Base-by-base conservation (phyloP, 2,113 vertebrate species). In the Rhinopomastus cyanomelas region DNA sequence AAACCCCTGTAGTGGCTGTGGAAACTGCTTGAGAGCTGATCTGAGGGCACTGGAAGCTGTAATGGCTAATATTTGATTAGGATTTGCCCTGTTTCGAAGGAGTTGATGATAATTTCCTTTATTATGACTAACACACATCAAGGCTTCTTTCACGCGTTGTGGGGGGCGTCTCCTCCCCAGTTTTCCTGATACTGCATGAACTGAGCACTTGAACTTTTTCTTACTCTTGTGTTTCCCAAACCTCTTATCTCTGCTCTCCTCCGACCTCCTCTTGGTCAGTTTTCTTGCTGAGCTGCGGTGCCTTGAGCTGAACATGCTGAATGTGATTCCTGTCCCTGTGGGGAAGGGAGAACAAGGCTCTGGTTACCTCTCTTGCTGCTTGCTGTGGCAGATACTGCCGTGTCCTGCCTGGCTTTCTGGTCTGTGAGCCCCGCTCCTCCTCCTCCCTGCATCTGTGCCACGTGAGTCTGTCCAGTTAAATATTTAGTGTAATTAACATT, bases 401-500 rank as follows among this genome's bases (percentile, higher is more conserved):
- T 27, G 68, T 74, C 19, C 61, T 36, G 25, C 42, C 61, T 34
- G 62, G 10, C 36, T 9, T 16, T 36, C 16, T 56, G 89, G 29
- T 42, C 36, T 0, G 0, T 12, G 14, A 6, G 3, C 37, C 30
- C 12, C 15, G 1, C 32, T 26, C 21, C 37, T 71, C 37, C 10
- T 51, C 71, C 69, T n/a, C 1, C 34, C 81, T 26, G 22, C 42
- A 3, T 68, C 68, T 30, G 30, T 72, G 49, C 68, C 34, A 27
- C 32, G 3, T 12, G 0, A 6, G 1, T 30, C 55, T 84, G 42
- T 18, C 62, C 32, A 34, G 3, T 16, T 53, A 4, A 25, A 26
- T 8, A 7, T 46, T 76, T 44, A 22, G 1, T 27, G 26, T 17
- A 20, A 36, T 39, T 20, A 9, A 55, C 11, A 37, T 49, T 27